Evolutionary conservation across 2,888 invertebrate species (phyloP).

Genomic region (Synanthedon vespiformis): DNA sequence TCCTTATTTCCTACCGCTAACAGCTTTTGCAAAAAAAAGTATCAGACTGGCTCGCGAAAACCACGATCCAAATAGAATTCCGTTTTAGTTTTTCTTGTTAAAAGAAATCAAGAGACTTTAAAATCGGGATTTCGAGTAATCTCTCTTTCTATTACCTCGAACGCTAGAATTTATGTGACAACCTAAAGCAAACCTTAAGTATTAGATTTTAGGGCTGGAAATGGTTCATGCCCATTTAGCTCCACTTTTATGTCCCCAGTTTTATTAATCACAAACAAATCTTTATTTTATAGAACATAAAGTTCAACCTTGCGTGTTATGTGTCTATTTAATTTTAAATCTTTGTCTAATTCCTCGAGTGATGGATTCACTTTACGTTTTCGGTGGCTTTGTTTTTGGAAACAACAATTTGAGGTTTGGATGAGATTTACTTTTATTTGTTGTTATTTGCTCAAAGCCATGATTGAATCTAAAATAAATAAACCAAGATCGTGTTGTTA

Average conservation of each 20-base stretch:
- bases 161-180: slow-evolving; percentile 5
- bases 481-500: not conserved
- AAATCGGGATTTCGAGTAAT: slow-evolving; percentile 41
- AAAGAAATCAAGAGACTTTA: slow-evolving; percentile 51
- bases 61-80: slow-evolving; percentile 26
- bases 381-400: not conserved
- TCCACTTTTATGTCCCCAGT: slow-evolving; percentile 16
- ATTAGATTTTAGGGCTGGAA: slow-evolving; percentile 20
- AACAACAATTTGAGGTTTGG: not conserved
- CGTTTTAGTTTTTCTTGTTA: slow-evolving; percentile 33
- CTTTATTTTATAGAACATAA: slow-evolving; percentile 25
- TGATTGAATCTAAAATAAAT: not conserved
- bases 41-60: slow-evolving; percentile 9
- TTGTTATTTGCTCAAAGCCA: not conserved
- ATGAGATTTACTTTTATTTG: not conserved
- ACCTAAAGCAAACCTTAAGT: slow-evolving; percentile 26
- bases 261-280: slow-evolving; percentile 26
- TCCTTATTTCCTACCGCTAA: not conserved
- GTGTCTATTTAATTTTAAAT: slow-evolving; percentile 3
- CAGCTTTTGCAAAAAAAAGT: not conserved
- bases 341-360: not conserved
- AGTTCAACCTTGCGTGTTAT: slow-evolving; percentile 23
- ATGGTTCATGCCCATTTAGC: slow-evolving; percentile 9
- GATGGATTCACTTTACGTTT: slow-evolving; percentile 1
- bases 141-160: slow-evolving; percentile 31